Evolutionary conservation across 1,140 invertebrate species (phyloP).

Genomic region (Zaprionus lachaisei): DNA sequence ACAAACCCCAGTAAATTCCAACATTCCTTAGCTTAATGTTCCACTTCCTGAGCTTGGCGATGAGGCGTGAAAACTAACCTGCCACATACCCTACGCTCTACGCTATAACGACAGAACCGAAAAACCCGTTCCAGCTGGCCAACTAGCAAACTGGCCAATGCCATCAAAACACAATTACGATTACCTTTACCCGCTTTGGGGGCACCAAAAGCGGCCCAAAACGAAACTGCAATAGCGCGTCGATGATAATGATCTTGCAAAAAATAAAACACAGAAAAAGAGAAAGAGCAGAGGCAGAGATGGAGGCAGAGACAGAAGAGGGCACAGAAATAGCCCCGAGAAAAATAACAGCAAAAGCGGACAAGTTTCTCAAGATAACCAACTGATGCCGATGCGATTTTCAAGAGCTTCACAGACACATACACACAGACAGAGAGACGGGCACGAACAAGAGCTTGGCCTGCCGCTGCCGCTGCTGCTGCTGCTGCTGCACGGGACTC

Average conservation of each 20-base stretch:
- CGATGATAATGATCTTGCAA: constrained; percentile 77
- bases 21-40: background rate
- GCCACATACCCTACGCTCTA: constrained; percentile 41
- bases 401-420: constrained; percentile 24
- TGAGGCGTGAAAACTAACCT: constrained; percentile 23
- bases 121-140: constrained; percentile 69
- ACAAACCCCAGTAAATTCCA: background rate
- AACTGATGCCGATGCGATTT: constrained; percentile 43
- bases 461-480: constrained; percentile 12
- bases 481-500: constrained; percentile 55
- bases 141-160: constrained; percentile 57
- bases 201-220: constrained; percentile 55
- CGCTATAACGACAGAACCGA: constrained; percentile 1
- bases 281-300: background rate
- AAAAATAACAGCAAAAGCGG: constrained; percentile 46
- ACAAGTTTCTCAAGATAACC: constrained; percentile 60
- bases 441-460: constrained; percentile 49
- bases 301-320: background rate
- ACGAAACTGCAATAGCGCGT: constrained; percentile 67
- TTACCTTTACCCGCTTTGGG: constrained; percentile 15
- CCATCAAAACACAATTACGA: constrained; percentile 74
- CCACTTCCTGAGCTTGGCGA: constrained; percentile 7
- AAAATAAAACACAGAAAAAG: constrained; percentile 39
- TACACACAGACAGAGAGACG: constrained; percentile 8
- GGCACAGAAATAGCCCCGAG: constrained; percentile 23